Evolutionary conservation across 1,140 invertebrate species (phyloP), one percentile per base, ranked within the genome.

Genomic region (Brachionus angularis): DNA sequence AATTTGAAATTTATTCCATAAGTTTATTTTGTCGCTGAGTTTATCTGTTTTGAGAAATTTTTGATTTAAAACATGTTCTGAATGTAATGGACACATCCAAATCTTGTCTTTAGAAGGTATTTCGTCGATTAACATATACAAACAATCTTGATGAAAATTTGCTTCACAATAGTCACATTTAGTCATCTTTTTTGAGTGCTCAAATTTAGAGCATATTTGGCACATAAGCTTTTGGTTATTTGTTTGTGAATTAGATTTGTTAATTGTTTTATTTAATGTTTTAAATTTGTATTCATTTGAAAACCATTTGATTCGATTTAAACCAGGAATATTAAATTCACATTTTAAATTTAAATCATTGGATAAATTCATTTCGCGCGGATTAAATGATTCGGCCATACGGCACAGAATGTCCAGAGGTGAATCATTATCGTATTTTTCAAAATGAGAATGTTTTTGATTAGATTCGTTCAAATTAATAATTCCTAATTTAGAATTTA

Each of bases 51-150:
- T 36, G 27, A 70, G 18, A 39, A 70, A 53, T 31, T 53, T 39
- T 8, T 5, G 14, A 18, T 50, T 29, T 27, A 70, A 29, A 7
- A 70, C 10, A 18, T 42, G 89, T 82, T 96, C 91, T 1, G 90
- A 87, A 83, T 97, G 94, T 82, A 92, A 91, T 0, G 93, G 93
- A 82, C 94, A 97, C 91, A 96, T 96, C 93, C 93, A 97, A 23
- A 77, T 72, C 3, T 73, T 71, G 53, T 88, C 82, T 0, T 89
- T 90, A 21, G 87, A 87, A 1, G 93, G 93, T 72, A 91, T 83
- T 5, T 87, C 86, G 0, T 91, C 90, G 18, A 96, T 81, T 1
- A 93, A 93, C 16, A 93, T 92, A 80, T 94, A 88, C 27, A 96
- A 79, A 78, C 94, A 97, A 78, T 97, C 93, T 73, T 91, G 84